Evolutionary conservation across 2,888 invertebrate species (phyloP).

Genomic region (Gymnoscelis rufifasciata): DNA sequence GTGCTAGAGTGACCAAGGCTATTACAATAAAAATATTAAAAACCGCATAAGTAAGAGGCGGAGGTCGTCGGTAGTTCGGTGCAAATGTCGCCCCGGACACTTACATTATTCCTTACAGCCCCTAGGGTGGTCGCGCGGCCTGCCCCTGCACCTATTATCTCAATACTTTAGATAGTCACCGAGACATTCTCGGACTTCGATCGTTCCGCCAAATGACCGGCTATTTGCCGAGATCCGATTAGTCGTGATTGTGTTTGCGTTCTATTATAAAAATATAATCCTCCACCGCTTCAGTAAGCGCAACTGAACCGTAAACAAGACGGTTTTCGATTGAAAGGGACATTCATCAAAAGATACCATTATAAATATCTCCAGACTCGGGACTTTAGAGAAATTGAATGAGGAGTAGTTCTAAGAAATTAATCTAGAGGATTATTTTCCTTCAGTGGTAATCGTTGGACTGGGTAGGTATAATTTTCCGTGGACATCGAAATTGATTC

Average conservation of each 20-base stretch:
- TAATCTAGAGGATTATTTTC: constrained; percentile 63
- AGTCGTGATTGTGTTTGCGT: constrained; percentile 75
- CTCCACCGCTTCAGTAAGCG: constrained; percentile 44
- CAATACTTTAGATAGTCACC: constrained; percentile 77
- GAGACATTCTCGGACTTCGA: constrained; percentile 64
- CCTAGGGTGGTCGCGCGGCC: constrained; percentile 37
- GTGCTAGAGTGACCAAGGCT: constrained; percentile 55
- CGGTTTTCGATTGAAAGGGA: constrained; percentile 56
- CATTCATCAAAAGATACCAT: constrained; percentile 61
- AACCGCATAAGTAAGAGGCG: constrained; percentile 78
- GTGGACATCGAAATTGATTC: too few species aligned
- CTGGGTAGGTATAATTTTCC: neutral
- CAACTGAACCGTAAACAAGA: constrained; percentile 38
- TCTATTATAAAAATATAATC: constrained; percentile 74
- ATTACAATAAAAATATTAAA: constrained; percentile 84
- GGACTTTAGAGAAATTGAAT: constrained; percentile 63
- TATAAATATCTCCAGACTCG: constrained; percentile 51
- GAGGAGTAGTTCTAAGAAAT: constrained; percentile 54
- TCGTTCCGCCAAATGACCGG: constrained; percentile 72
- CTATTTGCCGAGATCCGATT: constrained; percentile 75
- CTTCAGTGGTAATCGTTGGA: constrained; percentile 40
- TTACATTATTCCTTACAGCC: constrained; percentile 73
- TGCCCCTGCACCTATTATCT: constrained; percentile 73
- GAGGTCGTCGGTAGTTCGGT: constrained; percentile 77
- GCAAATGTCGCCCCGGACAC: constrained; percentile 78